phyloP scores from a whole-genome alignment of 2,113 vertebrate species.

The Gambusia holbrooki region DNA sequence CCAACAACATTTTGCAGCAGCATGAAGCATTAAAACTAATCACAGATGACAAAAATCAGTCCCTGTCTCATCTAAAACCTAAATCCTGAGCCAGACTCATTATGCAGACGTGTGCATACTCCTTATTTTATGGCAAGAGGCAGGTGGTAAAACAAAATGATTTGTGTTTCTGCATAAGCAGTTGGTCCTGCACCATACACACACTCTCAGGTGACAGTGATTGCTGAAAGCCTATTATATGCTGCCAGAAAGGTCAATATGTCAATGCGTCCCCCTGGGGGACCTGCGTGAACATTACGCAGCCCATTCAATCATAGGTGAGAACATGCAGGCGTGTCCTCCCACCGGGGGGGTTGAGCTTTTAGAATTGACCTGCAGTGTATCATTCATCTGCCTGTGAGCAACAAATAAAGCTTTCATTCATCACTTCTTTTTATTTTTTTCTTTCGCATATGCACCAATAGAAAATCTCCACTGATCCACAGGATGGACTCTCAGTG shows the following conservation, averaged over 20 bases:
- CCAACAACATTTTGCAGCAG: constrained; percentile 10
- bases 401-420: constrained; percentile 58
- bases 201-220: constrained; percentile 62
- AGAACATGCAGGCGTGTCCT: constrained; percentile 21
- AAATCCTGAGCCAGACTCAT: constrained; percentile 51
- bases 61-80: constrained; percentile 38
- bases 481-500: constrained; percentile 33
- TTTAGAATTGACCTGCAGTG: constrained; percentile 38
- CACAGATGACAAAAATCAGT: constrained; percentile 29
- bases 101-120: constrained; percentile 63
- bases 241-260: constrained; percentile 59
- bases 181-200: constrained; percentile 25
- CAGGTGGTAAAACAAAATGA: constrained; percentile 66
- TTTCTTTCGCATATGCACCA: constrained; percentile 14
- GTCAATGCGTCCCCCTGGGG: constrained; percentile 35
- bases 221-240: constrained; percentile 57
- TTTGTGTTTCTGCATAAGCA: constrained; percentile 58
- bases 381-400: constrained; percentile 39
- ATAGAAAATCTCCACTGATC: constrained; percentile 27
- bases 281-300: constrained; percentile 30
- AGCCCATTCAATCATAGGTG: constrained; percentile 44
- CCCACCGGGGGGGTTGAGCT: constrained; percentile 4
- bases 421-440: constrained; percentile 40
- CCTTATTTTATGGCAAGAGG: constrained; percentile 56
- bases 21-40: constrained; percentile 37